phyloP scores from a whole-genome alignment of 1,140 invertebrate species.

The Caerostris darwini region DNA sequence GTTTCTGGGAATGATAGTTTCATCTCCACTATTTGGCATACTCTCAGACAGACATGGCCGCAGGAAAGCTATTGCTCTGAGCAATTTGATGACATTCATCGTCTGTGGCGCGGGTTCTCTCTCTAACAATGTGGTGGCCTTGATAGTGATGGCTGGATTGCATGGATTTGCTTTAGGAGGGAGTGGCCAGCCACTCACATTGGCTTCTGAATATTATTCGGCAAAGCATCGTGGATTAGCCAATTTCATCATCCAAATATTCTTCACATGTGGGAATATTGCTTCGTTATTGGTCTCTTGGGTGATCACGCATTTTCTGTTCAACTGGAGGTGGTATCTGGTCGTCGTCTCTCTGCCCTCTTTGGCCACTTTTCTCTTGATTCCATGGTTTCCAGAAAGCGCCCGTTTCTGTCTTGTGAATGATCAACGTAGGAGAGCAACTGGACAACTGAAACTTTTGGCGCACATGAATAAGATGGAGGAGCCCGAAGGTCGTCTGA shows the following conservation, averaged over 20 bases:
- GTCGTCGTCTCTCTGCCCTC: not conserved
- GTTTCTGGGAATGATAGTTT: slow-evolving; percentile 29
- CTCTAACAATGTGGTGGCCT: not conserved
- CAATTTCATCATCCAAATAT: slow-evolving; percentile 33
- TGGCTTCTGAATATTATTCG: slow-evolving; percentile 9
- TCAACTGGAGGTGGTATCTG: slow-evolving; percentile 39
- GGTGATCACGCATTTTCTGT: slow-evolving; percentile 17
- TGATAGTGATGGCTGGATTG: not conserved
- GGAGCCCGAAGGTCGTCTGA: not conserved
- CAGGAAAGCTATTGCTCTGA: not conserved
- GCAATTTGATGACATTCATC: not conserved
- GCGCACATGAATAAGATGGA: not conserved
- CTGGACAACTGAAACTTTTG: not conserved
- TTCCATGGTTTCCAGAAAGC: slow-evolving; percentile 58
- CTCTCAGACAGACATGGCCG: slow-evolving; percentile 28
- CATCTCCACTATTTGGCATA: not conserved
- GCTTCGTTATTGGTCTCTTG: slow-evolving; percentile 22
- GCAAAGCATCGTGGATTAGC: not conserved
- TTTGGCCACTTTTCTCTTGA: not conserved
- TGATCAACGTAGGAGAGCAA: not conserved
- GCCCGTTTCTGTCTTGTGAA: slow-evolving; percentile 52
- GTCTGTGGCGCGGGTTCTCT: slow-evolving; percentile 11
- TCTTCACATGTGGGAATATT: not conserved
- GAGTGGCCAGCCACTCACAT: not conserved
- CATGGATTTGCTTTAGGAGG: slow-evolving; percentile 48